Percentiles rank a stretch among this genome's conserved stretches.
phyloP scores from a whole-genome alignment of 2,888 invertebrate species.

The Nephrotoma guestfalica region DNA sequence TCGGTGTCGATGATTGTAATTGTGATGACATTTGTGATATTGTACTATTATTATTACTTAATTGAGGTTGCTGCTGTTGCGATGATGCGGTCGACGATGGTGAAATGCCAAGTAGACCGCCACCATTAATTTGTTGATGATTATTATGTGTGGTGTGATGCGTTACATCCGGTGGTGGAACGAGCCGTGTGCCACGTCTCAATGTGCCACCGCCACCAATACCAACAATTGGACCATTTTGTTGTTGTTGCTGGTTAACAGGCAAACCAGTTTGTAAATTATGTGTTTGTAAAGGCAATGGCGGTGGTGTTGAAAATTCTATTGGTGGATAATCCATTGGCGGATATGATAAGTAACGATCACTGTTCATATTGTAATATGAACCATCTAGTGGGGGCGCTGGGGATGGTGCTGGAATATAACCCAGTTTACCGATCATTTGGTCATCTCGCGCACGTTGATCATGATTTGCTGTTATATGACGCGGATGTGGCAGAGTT shows the following conservation, averaged over 20 bases:
- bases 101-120: neutral
- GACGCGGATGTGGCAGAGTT: slow-evolving; percentile 31
- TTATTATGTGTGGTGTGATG: slow-evolving; percentile 26
- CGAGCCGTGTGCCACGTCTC: slow-evolving; percentile 21
- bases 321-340: slow-evolving; percentile 36
- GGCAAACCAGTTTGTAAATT: slow-evolving; percentile 16
- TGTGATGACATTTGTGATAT: slow-evolving; percentile 14
- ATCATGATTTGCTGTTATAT: slow-evolving; percentile 25
- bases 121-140: slow-evolving; percentile 14
- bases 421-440: slow-evolving; percentile 31
- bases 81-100: neutral
- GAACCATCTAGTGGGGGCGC: slow-evolving; percentile 65
- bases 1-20: slow-evolving; percentile 18
- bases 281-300: slow-evolving; percentile 1
- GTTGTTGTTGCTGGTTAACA: slow-evolving; percentile 24
- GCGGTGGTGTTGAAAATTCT: slow-evolving; percentile 3
- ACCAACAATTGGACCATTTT: slow-evolving; percentile 12
- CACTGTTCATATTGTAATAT: slow-evolving; percentile 66
- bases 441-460: slow-evolving; percentile 31
- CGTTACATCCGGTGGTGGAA: slow-evolving; percentile 32
- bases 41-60: slow-evolving; percentile 19
- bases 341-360: slow-evolving; percentile 66
- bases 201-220: slow-evolving; percentile 23
- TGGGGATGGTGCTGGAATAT: slow-evolving; percentile 44
- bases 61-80: slow-evolving; percentile 27